These are phyloP conservation scores for Esox masquinongy DNA, from an alignment of 2,797 vertebrate genomes.

Conservation along the genomic window DNA sequence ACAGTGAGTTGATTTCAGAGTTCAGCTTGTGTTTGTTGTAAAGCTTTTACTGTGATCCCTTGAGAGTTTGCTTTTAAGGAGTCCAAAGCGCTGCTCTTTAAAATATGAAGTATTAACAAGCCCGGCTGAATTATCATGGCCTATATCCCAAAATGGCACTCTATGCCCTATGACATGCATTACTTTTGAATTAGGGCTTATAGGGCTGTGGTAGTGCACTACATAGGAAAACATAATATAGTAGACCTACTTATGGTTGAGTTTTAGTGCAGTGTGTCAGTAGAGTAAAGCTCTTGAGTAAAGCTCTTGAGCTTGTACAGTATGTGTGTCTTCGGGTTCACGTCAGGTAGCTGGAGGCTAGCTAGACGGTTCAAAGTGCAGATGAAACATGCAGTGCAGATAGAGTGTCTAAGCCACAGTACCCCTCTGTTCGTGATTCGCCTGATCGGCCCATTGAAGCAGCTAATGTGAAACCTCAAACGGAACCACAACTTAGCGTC, in stretches of 20 bases:
- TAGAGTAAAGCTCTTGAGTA: no score
- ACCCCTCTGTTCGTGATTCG: not conserved
- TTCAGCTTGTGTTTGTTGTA: constrained; percentile 35
- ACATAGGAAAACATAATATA: not conserved
- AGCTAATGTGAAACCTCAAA: constrained; percentile 2
- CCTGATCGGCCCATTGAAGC: not conserved
- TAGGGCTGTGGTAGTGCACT: not conserved
- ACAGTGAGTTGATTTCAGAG: constrained; percentile 39
- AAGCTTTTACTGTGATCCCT: constrained; percentile 59
- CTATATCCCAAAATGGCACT: not conserved
- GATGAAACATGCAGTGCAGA: not conserved
- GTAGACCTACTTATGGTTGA: constrained; percentile 37
- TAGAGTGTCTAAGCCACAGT: not conserved
- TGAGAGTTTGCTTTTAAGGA: constrained; percentile 57
- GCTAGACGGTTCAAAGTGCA: constrained; percentile 18
- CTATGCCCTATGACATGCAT: not conserved
- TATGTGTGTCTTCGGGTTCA: constrained; percentile 3
- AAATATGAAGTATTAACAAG: constrained; percentile 37
- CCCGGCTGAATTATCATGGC: constrained; percentile 50
- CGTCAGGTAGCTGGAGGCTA: constrained; percentile 16
- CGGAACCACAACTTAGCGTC: not conserved
- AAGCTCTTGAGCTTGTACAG: not conserved
- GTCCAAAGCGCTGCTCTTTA: constrained; percentile 49
- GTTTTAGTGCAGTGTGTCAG: constrained; percentile 39
- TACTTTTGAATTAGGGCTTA: not conserved